Conservation (phyloP, 1,140 invertebrate species). For the Cotesia vestalis region DNA sequence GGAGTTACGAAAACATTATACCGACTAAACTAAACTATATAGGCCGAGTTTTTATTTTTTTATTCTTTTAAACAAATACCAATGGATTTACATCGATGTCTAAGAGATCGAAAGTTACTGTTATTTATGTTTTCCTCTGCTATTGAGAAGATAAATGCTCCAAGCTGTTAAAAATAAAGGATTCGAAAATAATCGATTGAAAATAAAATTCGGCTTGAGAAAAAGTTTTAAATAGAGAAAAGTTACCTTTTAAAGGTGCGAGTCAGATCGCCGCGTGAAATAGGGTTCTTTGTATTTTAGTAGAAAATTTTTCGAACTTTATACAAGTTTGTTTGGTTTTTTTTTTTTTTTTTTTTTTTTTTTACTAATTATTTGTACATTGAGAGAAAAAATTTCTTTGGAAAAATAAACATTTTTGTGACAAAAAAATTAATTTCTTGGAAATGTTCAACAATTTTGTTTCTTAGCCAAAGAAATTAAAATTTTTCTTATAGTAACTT, state of each 20-base stretch:
- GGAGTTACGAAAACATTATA: slow-evolving; percentile 7
- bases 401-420: no score
- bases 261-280: no score
- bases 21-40: background rate
- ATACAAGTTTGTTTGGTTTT: no score
- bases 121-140: slow-evolving; percentile 27
- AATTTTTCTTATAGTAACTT: no score
- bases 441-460: no score
- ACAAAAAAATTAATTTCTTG: no score
- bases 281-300: no score
- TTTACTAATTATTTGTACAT: no score
- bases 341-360: no score
- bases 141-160: slow-evolving; percentile 24
- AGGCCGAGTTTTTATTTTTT: background rate
- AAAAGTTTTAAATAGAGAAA: background rate
- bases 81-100: slow-evolving; percentile 25
- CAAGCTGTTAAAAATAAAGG: slow-evolving; percentile 14
- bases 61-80: slow-evolving; percentile 27
- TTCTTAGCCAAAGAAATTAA: no score
- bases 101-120: slow-evolving; percentile 30
- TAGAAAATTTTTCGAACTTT: no score
- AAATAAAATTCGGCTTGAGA: background rate
- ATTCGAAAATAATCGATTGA: background rate
- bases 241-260: background rate
- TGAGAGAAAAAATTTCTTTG: no score